Base-by-base conservation (phyloP, 2,888 invertebrate species). In the Cantharis flavilabris region DNA sequence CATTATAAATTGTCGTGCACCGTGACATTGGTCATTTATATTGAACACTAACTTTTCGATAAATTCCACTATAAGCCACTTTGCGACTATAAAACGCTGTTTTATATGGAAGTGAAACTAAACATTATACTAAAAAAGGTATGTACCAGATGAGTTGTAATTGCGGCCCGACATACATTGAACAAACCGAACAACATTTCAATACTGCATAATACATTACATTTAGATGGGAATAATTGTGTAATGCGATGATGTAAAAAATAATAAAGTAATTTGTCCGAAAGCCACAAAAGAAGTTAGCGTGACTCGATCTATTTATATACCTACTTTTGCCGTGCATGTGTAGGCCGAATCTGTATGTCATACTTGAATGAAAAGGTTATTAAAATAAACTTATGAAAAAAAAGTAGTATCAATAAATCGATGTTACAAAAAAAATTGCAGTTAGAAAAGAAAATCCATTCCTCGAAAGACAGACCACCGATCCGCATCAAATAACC, bases 401-500 rank as follows among this genome's bases (percentile, higher is more conserved):
- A 49, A 26, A 49, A 49, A 49, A n/a, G n/a, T 13, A 3, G 49
- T 13, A 49, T n/a, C 49, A 9, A 49, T 49, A 49, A 49, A 49
- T 49, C 49, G 49, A 49, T 49, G 49, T 49, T 49, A 49, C n/a
- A 49, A 49, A n/a, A 49, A 49, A 49, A 49, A 49, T 5, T 49
- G 49, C 49, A 49, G 49, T 49, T 49, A 49, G 49, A 49, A 49
- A 49, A 33, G 73, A 49, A 73, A 73, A 73, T 69, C 69, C 28
- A 73, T 73, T 72, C 73, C 49, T n/a, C n/a, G 23, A 14, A 67
- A 67, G 65, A 30, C 74, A 70, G 71, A 73, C 73, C 77, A 70
- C 70, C 77, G 73, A 80, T 76, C 80, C 79, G 78, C 80, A 82
- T 81, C 81, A 81, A 82, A 82, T 80, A 81, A 79, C 80, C 80